These are phyloP conservation scores for Etheostoma perlongum DNA, from an alignment of 2,797 vertebrate species.

Conservation along the genomic window DNA sequence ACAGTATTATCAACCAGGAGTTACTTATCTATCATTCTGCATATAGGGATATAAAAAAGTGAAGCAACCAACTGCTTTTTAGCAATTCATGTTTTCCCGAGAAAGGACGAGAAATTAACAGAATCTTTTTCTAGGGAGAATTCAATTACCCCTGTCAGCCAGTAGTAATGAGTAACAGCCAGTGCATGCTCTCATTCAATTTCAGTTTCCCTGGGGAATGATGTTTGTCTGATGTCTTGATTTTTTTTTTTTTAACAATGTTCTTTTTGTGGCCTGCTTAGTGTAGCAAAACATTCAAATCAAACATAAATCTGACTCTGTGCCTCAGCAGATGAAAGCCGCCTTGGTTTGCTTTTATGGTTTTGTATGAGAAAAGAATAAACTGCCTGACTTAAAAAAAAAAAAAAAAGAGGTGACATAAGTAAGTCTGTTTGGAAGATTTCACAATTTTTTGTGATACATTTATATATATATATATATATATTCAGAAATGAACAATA, in stretches of 20 bases:
- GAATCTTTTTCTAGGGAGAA: conserved; percentile 74
- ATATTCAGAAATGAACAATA: no score
- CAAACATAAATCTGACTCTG: conserved; percentile 75
- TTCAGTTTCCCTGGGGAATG: conserved; percentile 70
- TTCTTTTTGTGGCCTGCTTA: conserved; percentile 70
- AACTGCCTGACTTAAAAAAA: conserved; percentile 45
- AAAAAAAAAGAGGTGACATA: conserved; percentile 40
- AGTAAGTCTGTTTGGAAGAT: conserved; percentile 31
- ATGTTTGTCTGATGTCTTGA: conserved; percentile 73
- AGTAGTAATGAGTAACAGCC: conserved; percentile 79
- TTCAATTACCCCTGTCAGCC: conserved; percentile 78
- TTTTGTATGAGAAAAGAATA: conserved; percentile 26
- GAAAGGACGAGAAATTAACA: conserved; percentile 68
- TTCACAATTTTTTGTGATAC: conserved; percentile 15
- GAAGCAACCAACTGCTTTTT: conserved; percentile 34
- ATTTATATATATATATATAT: no score
- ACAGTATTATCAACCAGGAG: not conserved
- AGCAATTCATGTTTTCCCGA: conserved; percentile 44
- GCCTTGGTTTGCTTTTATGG: conserved; percentile 65
- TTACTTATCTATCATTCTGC: conserved; percentile 33
- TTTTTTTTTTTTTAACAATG: conserved; percentile 55
- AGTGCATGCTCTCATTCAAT: conserved; percentile 82
- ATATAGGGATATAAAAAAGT: conserved; percentile 21
- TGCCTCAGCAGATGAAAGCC: conserved; percentile 66
- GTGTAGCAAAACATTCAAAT: conserved; percentile 74